A percentile compares a stretch with the other conserved stretches of the same genome.
These are phyloP conservation scores for Phataginus tricuspis DNA, from an alignment of 2,797 vertebrate species.

Conservation along the genomic window DNA sequence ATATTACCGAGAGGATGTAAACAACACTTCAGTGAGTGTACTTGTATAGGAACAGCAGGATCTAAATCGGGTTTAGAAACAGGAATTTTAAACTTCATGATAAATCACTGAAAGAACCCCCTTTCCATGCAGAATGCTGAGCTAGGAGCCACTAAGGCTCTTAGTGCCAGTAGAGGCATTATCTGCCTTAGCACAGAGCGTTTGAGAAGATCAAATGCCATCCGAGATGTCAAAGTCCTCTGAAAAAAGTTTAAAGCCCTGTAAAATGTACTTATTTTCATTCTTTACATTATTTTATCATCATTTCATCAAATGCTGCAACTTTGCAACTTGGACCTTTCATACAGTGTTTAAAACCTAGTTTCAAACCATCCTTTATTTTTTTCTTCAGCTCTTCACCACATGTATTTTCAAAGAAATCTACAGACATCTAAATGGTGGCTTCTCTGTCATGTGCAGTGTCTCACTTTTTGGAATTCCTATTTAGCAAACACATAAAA, in stretches of 20 bases:
- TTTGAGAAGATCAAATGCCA: slow-evolving; percentile 57
- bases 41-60: slow-evolving; percentile 40
- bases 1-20: slow-evolving; percentile 52
- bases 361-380: slow-evolving; percentile 24
- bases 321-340: slow-evolving; percentile 28
- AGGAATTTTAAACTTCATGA: slow-evolving; percentile 63
- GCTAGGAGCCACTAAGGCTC: slow-evolving; percentile 34
- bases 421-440: not conserved
- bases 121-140: slow-evolving; percentile 32
- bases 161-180: slow-evolving; percentile 38
- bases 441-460: not conserved
- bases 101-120: slow-evolving; percentile 56
- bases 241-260: slow-evolving; percentile 46
- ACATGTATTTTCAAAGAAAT: slow-evolving; percentile 24
- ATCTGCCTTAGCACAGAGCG: slow-evolving; percentile 35
- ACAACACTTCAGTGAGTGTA: slow-evolving; percentile 59
- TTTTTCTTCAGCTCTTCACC: slow-evolving; percentile 8
- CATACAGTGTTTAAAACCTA: slow-evolving; percentile 10
- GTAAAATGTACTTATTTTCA: slow-evolving; percentile 35
- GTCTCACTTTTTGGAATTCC: not conserved
- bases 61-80: slow-evolving; percentile 68
- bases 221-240: slow-evolving; percentile 41
- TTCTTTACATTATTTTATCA: slow-evolving; percentile 37
- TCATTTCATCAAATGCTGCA: not conserved
- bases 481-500: not conserved